Conservation (phyloP, 2,888 invertebrate genomes). For the Gymnocheta viridis region DNA sequence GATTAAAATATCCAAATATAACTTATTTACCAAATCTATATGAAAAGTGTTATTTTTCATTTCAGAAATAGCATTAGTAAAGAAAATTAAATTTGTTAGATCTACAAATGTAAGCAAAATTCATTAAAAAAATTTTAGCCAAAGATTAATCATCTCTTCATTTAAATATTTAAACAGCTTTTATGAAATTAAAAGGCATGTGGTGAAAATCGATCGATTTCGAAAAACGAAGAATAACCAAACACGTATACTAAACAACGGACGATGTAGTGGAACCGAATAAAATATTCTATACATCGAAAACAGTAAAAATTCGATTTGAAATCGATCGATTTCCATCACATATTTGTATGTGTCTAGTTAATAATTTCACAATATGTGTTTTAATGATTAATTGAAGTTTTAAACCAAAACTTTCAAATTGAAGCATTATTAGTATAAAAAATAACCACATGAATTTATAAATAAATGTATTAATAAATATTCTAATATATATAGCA, state of each 20-base stretch:
- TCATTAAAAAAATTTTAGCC: slow-evolving; percentile 14
- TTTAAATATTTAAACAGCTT: neutral
- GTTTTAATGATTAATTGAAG: neutral
- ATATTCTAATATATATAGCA: neutral
- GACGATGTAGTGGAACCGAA: too few species aligned
- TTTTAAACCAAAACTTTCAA: neutral
- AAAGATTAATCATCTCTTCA: slow-evolving; percentile 16
- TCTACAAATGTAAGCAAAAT: neutral
- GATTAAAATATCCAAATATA: slow-evolving; percentile 38
- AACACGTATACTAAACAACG: too few species aligned
- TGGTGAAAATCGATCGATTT: too few species aligned
- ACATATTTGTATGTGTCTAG: neutral
- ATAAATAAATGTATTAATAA: neutral
- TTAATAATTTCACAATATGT: slow-evolving; percentile 9
- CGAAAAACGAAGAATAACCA: too few species aligned
- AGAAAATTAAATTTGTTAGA: slow-evolving; percentile 8
- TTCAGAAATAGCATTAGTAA: neutral
- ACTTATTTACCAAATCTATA: slow-evolving; percentile 12
- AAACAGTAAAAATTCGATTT: too few species aligned
- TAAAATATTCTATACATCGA: too few species aligned
- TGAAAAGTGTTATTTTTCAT: neutral
- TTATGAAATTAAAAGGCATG: too few species aligned
- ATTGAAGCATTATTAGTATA: neutral
- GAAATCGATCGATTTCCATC: too few species aligned
- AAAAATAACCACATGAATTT: slow-evolving; percentile 15